These are phyloP conservation scores for Struthidea cinerea DNA, from an alignment of 2,113 vertebrate species.

Conservation along the genomic window DNA sequence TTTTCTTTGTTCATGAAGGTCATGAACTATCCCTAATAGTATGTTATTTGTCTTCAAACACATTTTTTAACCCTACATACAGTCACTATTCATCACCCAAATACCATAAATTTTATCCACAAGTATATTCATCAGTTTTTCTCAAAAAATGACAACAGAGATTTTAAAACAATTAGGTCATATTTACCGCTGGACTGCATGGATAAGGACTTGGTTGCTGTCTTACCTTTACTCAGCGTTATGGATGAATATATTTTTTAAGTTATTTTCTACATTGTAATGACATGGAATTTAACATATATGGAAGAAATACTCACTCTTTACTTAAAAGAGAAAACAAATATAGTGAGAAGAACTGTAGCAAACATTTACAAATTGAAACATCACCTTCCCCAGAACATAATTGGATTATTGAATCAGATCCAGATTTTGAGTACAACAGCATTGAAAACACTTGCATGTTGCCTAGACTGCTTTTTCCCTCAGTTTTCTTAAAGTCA, in stretches of 20 bases:
- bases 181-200: background rate
- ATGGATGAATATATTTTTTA: background rate
- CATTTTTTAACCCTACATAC: background rate
- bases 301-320: background rate
- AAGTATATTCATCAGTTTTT: background rate
- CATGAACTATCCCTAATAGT: background rate
- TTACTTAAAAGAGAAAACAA: background rate
- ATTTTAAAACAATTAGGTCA: background rate
- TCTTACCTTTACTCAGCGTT: background rate
- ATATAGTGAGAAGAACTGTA: background rate
- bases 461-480: background rate
- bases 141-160: background rate
- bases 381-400: background rate
- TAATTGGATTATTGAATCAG: background rate
- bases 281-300: background rate
- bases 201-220: background rate
- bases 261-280: background rate
- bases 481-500: background rate
- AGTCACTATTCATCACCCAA: background rate
- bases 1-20: background rate
- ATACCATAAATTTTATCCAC: background rate
- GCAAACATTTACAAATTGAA: background rate
- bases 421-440: background rate
- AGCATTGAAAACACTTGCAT: background rate
- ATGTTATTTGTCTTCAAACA: background rate